Evolutionary conservation across 2,113 vertebrate genomes (phyloP).

Genomic region (Petrocephalus zakoni): DNA sequence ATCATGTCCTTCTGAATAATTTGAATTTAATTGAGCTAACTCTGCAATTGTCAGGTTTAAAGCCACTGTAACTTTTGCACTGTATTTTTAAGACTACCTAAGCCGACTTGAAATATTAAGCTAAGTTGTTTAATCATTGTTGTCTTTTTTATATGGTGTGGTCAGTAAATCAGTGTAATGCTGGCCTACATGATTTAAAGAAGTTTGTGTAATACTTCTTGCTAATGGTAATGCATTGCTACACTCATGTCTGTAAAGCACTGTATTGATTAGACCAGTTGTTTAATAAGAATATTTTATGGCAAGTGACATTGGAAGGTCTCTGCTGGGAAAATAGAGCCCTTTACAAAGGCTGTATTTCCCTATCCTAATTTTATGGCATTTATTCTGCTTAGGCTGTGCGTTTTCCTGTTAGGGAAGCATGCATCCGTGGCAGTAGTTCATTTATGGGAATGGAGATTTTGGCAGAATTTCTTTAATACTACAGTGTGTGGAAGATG

Average conservation of each 20-base stretch:
- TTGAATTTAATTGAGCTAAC: not conserved
- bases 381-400: not conserved
- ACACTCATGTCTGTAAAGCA: not conserved
- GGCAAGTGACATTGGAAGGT: not conserved
- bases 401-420: not conserved
- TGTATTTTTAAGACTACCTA: not conserved
- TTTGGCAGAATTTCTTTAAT: not conserved
- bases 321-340: not conserved
- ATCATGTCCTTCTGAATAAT: not conserved
- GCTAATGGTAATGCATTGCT: not conserved
- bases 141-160: not conserved
- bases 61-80: not conserved
- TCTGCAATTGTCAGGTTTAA: not conserved
- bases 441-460: not conserved
- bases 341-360: slow-evolving; percentile 16
- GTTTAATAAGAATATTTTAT: not conserved
- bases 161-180: not conserved
- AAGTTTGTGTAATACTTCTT: not conserved
- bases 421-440: not conserved
- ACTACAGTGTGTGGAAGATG: not conserved
- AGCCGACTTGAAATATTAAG: not conserved
- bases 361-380: not conserved
- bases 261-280: not conserved
- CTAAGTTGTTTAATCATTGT: not conserved
- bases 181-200: not conserved